Percentiles rank a stretch among this genome's conserved stretches.
Conservation (phyloP, 53 echinoderm and acorn worm species). For the Astropecten irregularis region DNA sequence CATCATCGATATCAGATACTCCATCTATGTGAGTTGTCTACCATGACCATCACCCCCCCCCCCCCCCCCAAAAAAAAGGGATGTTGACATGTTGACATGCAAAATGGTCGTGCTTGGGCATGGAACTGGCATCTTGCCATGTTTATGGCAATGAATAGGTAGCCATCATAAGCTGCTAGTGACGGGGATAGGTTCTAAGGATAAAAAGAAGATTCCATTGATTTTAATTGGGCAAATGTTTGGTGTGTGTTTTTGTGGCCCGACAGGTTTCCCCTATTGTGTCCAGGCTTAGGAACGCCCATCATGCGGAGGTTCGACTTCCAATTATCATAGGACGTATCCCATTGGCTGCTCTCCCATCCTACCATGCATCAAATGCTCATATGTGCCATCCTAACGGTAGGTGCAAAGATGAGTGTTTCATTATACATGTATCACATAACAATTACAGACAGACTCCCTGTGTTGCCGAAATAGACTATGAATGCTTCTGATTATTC, state of each 20-base stretch:
- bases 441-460: too few relatives aligned
- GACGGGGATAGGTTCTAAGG: background rate
- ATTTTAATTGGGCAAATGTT: too few relatives aligned
- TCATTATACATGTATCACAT: too few relatives aligned
- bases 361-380: background rate
- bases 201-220: too few relatives aligned
- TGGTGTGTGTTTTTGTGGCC: too few relatives aligned
- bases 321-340: conserved; percentile 13
- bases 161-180: background rate
- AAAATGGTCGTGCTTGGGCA: too few relatives aligned
- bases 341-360: conserved; percentile 3
- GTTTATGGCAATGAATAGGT: background rate
- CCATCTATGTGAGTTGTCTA: conserved; percentile 13
- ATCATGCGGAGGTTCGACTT: background rate
- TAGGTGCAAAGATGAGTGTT: background rate
- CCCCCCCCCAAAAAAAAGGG: too few relatives aligned
- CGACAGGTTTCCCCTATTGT: too few relatives aligned
- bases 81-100: too few relatives aligned
- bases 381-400: conserved; percentile 12
- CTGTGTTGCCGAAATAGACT: background rate
- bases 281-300: too few relatives aligned
- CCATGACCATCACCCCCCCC: too few relatives aligned
- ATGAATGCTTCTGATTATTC: background rate
- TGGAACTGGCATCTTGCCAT: too few relatives aligned
- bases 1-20: conserved; percentile 32